These are phyloP conservation scores for Nansenia antarctica DNA, from an alignment of 2,113 vertebrate genomes.

Conservation along the genomic window DNA sequence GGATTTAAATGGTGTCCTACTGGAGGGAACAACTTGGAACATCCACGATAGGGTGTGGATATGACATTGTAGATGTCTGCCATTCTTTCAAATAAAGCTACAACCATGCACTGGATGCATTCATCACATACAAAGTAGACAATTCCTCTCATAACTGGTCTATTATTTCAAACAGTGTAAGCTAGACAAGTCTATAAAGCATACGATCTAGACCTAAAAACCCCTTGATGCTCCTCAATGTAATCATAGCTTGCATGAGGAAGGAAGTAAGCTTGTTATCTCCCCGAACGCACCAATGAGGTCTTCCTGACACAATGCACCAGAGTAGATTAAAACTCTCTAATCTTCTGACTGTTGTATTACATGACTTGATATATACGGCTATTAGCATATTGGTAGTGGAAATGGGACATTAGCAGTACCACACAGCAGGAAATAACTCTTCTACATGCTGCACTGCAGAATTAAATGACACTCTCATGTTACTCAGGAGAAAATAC, in stretches of 20 bases:
- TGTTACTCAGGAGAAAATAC: neutral
- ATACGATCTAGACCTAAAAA: constrained; percentile 28
- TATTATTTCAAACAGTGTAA: neutral
- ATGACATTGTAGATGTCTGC: constrained; percentile 13
- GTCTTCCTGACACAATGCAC: constrained; percentile 25
- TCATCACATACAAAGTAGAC: constrained; percentile 28
- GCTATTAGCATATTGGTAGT: constrained; percentile 38
- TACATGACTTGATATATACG: constrained; percentile 25
- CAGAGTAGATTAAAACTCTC: constrained; percentile 17
- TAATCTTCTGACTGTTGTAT: constrained; percentile 42
- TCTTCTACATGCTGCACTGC: neutral
- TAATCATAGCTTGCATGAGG: constrained; percentile 13
- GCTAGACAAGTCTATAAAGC: neutral
- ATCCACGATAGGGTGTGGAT: constrained; percentile 5
- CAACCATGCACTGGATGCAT: constrained; percentile 29
- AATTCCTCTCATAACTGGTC: constrained; percentile 16
- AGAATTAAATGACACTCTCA: neutral
- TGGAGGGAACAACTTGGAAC: constrained; percentile 16
- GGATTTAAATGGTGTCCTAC: constrained; percentile 15
- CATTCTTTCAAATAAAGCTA: constrained; percentile 14
- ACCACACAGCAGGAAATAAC: neutral
- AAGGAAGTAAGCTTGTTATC: constrained; percentile 26
- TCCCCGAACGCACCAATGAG: constrained; percentile 25
- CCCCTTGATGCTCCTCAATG: constrained; percentile 28
- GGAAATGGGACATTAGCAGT: constrained; percentile 47